Conservation (phyloP, 2,113 vertebrate genomes). For the Saimiri boliviensis region DNA sequence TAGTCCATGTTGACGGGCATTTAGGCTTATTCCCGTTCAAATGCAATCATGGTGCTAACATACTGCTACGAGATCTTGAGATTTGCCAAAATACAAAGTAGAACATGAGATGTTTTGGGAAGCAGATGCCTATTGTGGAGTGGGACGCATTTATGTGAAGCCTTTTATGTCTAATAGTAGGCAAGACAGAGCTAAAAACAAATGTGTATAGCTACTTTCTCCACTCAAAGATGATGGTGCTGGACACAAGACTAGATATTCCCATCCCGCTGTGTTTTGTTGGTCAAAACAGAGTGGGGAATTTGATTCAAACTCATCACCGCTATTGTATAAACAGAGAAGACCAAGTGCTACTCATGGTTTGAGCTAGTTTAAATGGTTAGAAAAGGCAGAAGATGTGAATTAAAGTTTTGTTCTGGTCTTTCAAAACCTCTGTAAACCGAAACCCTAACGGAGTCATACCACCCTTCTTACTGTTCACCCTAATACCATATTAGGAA, state of each 20-base stretch:
- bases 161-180: background rate
- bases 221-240: rapidly evolving
- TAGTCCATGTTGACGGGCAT: too few relatives aligned
- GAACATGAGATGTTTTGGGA: background rate
- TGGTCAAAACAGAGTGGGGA: background rate
- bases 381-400: background rate
- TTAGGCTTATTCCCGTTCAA: too few relatives aligned
- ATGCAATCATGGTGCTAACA: rapidly evolving
- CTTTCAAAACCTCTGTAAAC: background rate
- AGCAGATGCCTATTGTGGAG: rapidly evolving
- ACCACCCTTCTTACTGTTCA: background rate
- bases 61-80: background rate
- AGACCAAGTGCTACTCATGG: background rate
- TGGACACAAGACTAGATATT: background rate
- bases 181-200: rapidly evolving
- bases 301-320: too few relatives aligned
- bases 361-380: background rate
- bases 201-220: too few relatives aligned
- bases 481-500: background rate
- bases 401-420: too few relatives aligned
- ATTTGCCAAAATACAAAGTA: rapidly evolving
- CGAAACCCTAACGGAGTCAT: background rate
- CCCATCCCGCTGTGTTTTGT: rapidly evolving
- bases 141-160: background rate
- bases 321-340: background rate